Conservation (phyloP, 2,113 vertebrate species). For the Pavo muticus region DNA sequence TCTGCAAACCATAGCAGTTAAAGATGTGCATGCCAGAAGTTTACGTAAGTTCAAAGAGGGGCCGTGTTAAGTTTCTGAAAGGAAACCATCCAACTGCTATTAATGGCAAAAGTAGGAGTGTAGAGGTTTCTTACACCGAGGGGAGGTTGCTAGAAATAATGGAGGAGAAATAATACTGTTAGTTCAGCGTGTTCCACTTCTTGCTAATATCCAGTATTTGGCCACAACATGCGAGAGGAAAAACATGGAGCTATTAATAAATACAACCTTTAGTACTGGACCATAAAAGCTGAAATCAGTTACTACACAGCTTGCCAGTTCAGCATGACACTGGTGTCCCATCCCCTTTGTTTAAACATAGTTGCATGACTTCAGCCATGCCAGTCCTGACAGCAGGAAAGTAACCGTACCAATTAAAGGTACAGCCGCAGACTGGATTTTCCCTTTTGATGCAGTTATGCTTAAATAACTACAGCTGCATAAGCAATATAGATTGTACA, state of each 20-base stretch:
- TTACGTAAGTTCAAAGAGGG: neutral
- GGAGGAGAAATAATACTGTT: neutral
- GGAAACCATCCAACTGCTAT: neutral
- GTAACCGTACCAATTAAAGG: neutral
- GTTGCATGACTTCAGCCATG: neutral
- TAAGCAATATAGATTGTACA: neutral
- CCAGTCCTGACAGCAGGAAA: neutral
- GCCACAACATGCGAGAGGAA: neutral
- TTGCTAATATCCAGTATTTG: neutral
- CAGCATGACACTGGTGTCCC: neutral
- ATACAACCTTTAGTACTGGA: neutral
- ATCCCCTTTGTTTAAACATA: neutral
- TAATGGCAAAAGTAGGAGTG: neutral
- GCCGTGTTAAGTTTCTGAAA: neutral
- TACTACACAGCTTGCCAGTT: neutral
- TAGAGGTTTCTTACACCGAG: neutral
- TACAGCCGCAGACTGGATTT: neutral
- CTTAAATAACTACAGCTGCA: neutral
- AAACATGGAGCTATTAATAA: neutral
- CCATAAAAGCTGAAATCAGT: neutral
- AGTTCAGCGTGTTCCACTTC: neutral
- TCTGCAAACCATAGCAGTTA: neutral
- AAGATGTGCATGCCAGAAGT: neutral
- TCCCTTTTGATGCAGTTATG: neutral
- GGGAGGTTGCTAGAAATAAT: neutral